Conservation (phyloP, 2,113 vertebrate genomes). For the Takifugu flavidus region DNA sequence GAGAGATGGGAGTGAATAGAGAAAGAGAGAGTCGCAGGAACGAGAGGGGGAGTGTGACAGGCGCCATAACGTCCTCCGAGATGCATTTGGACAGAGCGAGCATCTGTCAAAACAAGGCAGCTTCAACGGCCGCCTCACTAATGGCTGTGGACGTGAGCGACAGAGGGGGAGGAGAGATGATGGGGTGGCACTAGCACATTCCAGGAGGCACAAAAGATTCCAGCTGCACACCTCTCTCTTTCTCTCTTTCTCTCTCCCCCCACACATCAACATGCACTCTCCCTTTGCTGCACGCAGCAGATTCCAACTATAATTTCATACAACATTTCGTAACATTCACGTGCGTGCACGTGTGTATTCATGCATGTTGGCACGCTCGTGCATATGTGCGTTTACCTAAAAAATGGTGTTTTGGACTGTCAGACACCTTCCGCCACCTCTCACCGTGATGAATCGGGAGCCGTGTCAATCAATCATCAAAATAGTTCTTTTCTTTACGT, state of each 20-base stretch:
- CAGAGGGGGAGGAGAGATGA: slow-evolving; percentile 49
- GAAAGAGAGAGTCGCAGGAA: slow-evolving; percentile 20
- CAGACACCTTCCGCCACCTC: slow-evolving; percentile 56
- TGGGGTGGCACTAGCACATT: slow-evolving; percentile 40
- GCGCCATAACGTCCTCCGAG: slow-evolving; percentile 76
- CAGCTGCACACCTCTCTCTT: slow-evolving; percentile 5
- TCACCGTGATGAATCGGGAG: slow-evolving; percentile 67
- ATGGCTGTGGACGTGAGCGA: slow-evolving; percentile 70
- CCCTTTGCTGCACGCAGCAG: slow-evolving; percentile 28
- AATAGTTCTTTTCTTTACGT: slow-evolving; percentile 50
- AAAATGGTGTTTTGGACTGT: slow-evolving; percentile 53
- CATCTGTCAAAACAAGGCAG: slow-evolving; percentile 80
- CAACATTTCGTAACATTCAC: slow-evolving; percentile 52
- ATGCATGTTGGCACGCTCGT: slow-evolving; percentile 35
- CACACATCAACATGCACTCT: slow-evolving; percentile 7
- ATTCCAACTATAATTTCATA: slow-evolving; percentile 59
- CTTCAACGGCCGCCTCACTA: slow-evolving; percentile 72
- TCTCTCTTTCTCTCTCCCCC: not conserved
- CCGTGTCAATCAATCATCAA: slow-evolving; percentile 67
- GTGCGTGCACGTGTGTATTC: slow-evolving; percentile 33
- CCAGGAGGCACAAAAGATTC: slow-evolving; percentile 41
- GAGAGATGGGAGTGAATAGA: slow-evolving; percentile 39
- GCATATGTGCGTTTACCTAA: slow-evolving; percentile 48
- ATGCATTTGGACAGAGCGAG: slow-evolving; percentile 79
- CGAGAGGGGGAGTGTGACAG: slow-evolving; percentile 67